phyloP scores from a whole-genome alignment of 2,888 invertebrate genomes.

The Euproctis similis region DNA sequence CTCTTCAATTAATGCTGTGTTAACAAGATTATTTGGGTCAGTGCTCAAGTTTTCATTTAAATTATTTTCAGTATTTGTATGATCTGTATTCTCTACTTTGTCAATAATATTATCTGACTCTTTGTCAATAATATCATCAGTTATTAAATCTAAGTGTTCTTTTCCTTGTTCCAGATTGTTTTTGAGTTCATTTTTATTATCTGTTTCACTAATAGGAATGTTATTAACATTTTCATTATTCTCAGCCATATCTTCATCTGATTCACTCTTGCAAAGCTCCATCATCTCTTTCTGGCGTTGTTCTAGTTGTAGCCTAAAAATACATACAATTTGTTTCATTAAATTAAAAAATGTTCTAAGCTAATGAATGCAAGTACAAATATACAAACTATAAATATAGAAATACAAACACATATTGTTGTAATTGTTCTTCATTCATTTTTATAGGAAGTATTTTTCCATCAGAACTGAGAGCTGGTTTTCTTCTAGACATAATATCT shows the following conservation, averaged over 20 bases:
- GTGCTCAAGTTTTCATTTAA: not conserved
- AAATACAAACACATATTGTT: slow-evolving; percentile 78
- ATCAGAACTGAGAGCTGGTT: slow-evolving; percentile 48
- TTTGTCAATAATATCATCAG: not conserved
- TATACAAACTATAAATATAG: no score
- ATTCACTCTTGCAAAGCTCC: slow-evolving; percentile 84
- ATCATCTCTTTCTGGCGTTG: slow-evolving; percentile 84
- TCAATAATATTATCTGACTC: slow-evolving; percentile 1
- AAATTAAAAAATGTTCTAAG: no score
- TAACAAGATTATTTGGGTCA: slow-evolving; percentile 2
- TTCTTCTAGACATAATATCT: slow-evolving; percentile 80
- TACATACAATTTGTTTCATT: no score
- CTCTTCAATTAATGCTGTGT: slow-evolving; percentile 5
- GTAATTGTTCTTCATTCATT: slow-evolving; percentile 80
- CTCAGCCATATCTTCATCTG: slow-evolving; percentile 21
- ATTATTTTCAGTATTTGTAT: no score
- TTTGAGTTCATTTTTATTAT: no score
- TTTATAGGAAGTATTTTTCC: slow-evolving; percentile 71
- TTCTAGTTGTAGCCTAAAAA: slow-evolving; percentile 77
- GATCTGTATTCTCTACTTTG: not conserved
- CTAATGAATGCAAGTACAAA: no score
- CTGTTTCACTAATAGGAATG: not conserved
- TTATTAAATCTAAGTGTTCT: not conserved
- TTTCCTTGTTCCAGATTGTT: not conserved
- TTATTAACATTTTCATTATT: slow-evolving; percentile 1